Base-by-base conservation (phyloP, 2,797 vertebrate species). In the Alfaro cultratus region DNA sequence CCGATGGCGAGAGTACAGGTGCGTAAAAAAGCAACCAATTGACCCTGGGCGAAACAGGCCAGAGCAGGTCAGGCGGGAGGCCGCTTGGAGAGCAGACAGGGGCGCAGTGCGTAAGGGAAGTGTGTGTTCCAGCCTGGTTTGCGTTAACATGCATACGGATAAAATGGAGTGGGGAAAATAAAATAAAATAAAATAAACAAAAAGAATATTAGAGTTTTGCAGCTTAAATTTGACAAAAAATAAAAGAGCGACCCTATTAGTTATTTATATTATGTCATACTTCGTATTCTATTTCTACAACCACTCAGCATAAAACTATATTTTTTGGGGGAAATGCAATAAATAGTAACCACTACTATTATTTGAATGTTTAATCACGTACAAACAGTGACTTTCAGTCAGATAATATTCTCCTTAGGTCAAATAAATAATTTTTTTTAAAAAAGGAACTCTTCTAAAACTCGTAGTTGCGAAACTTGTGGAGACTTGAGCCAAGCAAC, bases 151-250 rank as follows among this genome's bases (percentile, higher is more conserved):
- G 1, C 47, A 21, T 21, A 5, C 49, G 8, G 49, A 23, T 21
- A 23, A 51, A 51, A 21, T 51, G 49, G 5, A 23, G 47, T 21
- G 4, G 45, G 13, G 0, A 5, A 16, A 0, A n/a, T n/a, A n/a
- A n/a, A n/a, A n/a, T n/a, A 15, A 1, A 4, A 13, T 1, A 4
- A 4, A 2, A 1, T 16, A 5, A 5, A 47, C 5, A 47, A 5
- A 5, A 18, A 47, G 15, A 18, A 16, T 47, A 15, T 47, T 47
- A 47, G 6, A 47, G 15, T 1, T 47, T 16, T 5, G 16, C 46
- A 18, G 46, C 16, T 47, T 18, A 18, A 1, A 47, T 47, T 47
- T 47, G 16, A 47, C 15, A 47, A 46, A 5, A 47, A 47, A 47
- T 47, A 47, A 16, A 47, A 47, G 46, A 47, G 46, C 46, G 4